phyloP scores from a whole-genome alignment of 2,113 vertebrate species.

The Sus scrofa region DNA sequence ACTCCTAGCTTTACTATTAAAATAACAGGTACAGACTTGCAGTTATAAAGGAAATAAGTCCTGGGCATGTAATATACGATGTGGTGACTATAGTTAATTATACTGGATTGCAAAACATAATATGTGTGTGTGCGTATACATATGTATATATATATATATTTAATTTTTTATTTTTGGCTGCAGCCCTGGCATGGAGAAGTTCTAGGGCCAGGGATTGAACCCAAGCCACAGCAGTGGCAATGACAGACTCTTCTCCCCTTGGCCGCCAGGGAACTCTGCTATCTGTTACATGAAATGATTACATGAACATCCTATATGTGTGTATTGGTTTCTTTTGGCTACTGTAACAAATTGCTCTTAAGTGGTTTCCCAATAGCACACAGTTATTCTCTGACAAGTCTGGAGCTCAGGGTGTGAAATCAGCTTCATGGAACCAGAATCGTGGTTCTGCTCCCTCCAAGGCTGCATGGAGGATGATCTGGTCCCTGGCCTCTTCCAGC shows the following conservation, averaged over 20 bases:
- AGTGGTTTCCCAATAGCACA: neutral
- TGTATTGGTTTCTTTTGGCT: neutral
- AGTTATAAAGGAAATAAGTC: neutral
- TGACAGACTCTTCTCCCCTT: too few relatives aligned
- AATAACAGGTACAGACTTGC: neutral
- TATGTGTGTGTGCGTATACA: too few relatives aligned
- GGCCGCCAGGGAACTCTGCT: too few relatives aligned
- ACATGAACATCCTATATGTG: too few relatives aligned
- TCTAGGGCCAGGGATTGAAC: too few relatives aligned
- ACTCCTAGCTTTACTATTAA: neutral
- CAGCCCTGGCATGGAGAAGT: too few relatives aligned
- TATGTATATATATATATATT: too few relatives aligned
- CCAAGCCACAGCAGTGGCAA: too few relatives aligned
- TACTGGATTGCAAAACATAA: neutral
- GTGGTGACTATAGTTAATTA: neutral
- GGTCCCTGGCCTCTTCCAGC: neutral
- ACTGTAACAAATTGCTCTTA: neutral
- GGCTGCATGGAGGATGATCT: neutral
- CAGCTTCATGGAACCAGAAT: neutral
- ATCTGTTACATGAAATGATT: neutral
- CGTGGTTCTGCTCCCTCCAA: neutral
- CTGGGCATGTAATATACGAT: neutral
- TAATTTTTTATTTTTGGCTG: too few relatives aligned
- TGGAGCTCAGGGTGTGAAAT: neutral
- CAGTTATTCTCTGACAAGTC: neutral